phyloP scores from a whole-genome alignment of 2,113 vertebrate species.

The Psilopsiagon aurifrons region DNA sequence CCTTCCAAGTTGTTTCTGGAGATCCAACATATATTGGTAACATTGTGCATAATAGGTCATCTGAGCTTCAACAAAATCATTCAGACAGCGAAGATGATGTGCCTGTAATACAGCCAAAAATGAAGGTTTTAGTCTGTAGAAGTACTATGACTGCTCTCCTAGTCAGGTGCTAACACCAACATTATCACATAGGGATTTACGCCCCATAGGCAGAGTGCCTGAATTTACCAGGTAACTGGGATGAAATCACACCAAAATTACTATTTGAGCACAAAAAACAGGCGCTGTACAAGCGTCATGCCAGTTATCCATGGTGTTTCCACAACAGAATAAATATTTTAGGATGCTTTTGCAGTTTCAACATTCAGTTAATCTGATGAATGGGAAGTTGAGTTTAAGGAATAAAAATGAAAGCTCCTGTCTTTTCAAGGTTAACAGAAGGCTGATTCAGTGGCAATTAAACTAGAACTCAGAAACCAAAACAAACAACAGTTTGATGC shows the following conservation, averaged over 20 bases:
- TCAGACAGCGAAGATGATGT: constrained; percentile 95
- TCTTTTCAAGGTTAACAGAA: not conserved
- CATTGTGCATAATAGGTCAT: constrained; percentile 96
- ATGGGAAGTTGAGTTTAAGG: not conserved
- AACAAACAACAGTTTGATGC: not conserved
- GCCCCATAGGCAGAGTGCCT: not conserved
- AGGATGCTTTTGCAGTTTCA: not conserved
- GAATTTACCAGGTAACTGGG: not conserved
- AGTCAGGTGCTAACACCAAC: not conserved
- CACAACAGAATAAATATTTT: not conserved
- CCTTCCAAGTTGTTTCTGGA: constrained; percentile 98
- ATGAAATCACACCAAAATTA: not conserved
- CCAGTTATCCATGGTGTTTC: not conserved
- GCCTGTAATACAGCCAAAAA: constrained; percentile 75
- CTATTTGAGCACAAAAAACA: not conserved
- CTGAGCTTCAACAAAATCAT: constrained; percentile 97
- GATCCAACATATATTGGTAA: constrained; percentile 98
- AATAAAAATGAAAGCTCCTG: not conserved
- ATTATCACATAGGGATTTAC: not conserved
- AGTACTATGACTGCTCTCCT: not conserved
- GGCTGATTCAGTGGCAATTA: not conserved
- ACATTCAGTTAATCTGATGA: not conserved
- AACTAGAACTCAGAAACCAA: not conserved
- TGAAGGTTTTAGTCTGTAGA: not conserved
- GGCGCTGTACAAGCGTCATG: not conserved